Percentiles rank a stretch among this genome's conserved stretches.
phyloP scores from a whole-genome alignment of 2,113 vertebrate species.

The Oncorhynchus keta region DNA sequence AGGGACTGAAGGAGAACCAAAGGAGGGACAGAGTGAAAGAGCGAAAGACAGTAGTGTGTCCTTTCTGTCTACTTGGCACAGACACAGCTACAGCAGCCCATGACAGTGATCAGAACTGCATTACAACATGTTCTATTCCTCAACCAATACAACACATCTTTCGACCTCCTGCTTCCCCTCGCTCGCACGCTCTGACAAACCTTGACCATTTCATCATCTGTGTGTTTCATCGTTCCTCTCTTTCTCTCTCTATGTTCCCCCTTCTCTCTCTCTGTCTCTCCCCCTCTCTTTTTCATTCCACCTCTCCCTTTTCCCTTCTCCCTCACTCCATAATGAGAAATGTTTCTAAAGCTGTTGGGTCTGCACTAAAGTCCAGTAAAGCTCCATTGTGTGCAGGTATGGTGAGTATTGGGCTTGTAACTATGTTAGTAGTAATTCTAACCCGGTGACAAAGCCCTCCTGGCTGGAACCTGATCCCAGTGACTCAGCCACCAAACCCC shows the following conservation, averaged over 20 bases:
- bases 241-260: neutral
- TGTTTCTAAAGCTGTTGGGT: slow-evolving; percentile 14
- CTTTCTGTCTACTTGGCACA: slow-evolving; percentile 14
- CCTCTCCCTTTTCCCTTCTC: neutral
- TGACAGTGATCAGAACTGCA: slow-evolving; percentile 54
- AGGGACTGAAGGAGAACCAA: neutral
- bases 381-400: slow-evolving; percentile 47
- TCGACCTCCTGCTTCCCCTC: neutral
- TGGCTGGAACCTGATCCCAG: slow-evolving; percentile 54
- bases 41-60: slow-evolving; percentile 16
- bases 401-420: slow-evolving; percentile 39
- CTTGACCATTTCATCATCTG: slow-evolving; percentile 7
- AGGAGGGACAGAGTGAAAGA: neutral
- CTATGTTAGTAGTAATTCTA: slow-evolving; percentile 68
- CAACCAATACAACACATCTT: slow-evolving; percentile 27
- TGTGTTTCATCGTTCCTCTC: neutral
- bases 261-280: neutral
- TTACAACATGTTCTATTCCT: slow-evolving; percentile 59
- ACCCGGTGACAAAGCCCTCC: slow-evolving; percentile 62
- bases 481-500: slow-evolving; percentile 44
- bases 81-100: slow-evolving; percentile 21
- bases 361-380: slow-evolving; percentile 24
- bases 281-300: neutral
- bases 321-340: slow-evolving; percentile 8
- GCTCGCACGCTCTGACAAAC: neutral